Conservation (phyloP, 1,140 invertebrate genomes). For the Frieseomelitta varia region DNA sequence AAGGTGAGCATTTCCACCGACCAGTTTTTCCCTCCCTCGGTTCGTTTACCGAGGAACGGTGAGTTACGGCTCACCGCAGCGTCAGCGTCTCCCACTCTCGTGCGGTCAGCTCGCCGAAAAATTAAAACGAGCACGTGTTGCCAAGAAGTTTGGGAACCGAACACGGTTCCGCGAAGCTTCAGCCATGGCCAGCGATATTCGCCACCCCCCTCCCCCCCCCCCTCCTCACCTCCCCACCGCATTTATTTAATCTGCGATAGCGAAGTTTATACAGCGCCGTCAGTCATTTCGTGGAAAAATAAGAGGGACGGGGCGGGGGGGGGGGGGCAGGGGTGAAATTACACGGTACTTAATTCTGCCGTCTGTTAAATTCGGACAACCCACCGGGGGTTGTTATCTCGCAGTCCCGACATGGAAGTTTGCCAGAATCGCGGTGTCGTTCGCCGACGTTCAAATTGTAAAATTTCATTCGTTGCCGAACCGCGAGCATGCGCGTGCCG, state of each 20-base stretch:
- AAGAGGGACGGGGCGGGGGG: neutral
- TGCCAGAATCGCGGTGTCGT: conserved; percentile 31
- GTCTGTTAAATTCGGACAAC: conserved; percentile 49
- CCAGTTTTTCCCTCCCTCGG: neutral
- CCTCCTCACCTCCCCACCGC: neutral
- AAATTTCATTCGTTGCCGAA: conserved; percentile 48
- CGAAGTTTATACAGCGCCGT: conserved; percentile 30
- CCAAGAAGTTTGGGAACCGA: conserved; percentile 35
- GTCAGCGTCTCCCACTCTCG: neutral
- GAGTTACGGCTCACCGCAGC: neutral
- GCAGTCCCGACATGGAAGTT: conserved; percentile 18
- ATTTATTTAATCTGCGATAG: conserved; percentile 44
- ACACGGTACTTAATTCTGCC: conserved; percentile 47
- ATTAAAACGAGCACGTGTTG: neutral
- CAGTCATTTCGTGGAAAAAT: conserved; percentile 49
- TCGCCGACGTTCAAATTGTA: conserved; percentile 22
- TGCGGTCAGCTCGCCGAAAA: conserved; percentile 3
- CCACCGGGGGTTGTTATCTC: conserved; percentile 36
- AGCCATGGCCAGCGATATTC: neutral
- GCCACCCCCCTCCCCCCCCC: too few relatives aligned
- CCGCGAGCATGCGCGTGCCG: neutral
- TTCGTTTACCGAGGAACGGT: neutral
- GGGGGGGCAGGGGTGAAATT: neutral
- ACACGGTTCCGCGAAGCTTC: neutral
- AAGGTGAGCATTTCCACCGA: conserved; percentile 8